Percentiles rank a stretch among this genome's conserved stretches.
Evolutionary conservation across 2,888 invertebrate species (phyloP).

Genomic region (Tinea pellionella): DNA sequence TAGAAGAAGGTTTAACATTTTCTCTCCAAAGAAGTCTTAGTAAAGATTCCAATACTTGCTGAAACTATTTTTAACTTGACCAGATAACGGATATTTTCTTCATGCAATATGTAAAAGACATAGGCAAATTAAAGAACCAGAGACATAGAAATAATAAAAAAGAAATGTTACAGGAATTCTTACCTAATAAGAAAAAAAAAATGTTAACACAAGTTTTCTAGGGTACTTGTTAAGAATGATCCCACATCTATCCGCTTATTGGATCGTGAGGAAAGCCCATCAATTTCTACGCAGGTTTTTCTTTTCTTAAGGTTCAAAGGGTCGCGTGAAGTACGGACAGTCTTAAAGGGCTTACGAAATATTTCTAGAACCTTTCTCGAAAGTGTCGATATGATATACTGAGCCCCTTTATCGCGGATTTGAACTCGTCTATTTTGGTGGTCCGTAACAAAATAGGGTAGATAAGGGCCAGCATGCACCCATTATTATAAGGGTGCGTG

Average conservation of each 20-base stretch:
- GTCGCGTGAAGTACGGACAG: slow-evolving; percentile 31
- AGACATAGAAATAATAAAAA: too few species aligned
- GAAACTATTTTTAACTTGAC: too few species aligned
- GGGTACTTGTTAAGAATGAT: not conserved
- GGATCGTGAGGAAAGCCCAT: slow-evolving; percentile 21
- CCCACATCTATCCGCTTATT: not conserved
- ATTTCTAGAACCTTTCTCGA: slow-evolving; percentile 44
- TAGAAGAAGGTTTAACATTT: too few species aligned
- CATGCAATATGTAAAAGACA: too few species aligned
- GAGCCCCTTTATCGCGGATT: slow-evolving; percentile 48
- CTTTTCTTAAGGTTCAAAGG: slow-evolving; percentile 17
- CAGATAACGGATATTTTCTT: too few species aligned
- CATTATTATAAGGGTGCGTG: slow-evolving; percentile 63
- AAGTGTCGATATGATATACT: slow-evolving; percentile 65
- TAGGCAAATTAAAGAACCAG: too few species aligned
- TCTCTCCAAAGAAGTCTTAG: too few species aligned
- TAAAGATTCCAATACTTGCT: too few species aligned
- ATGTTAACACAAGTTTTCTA: too few species aligned
- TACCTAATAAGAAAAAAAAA: not conserved
- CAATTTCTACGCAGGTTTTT: slow-evolving; percentile 25
- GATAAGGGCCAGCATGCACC: slow-evolving; percentile 45
- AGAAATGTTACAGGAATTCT: too few species aligned
- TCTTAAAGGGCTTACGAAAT: slow-evolving; percentile 48
- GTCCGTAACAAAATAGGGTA: slow-evolving; percentile 42
- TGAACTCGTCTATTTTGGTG: slow-evolving; percentile 26